Base-by-base conservation (phyloP, 1,140 invertebrate species). In the Bactericera cockerelli region DNA sequence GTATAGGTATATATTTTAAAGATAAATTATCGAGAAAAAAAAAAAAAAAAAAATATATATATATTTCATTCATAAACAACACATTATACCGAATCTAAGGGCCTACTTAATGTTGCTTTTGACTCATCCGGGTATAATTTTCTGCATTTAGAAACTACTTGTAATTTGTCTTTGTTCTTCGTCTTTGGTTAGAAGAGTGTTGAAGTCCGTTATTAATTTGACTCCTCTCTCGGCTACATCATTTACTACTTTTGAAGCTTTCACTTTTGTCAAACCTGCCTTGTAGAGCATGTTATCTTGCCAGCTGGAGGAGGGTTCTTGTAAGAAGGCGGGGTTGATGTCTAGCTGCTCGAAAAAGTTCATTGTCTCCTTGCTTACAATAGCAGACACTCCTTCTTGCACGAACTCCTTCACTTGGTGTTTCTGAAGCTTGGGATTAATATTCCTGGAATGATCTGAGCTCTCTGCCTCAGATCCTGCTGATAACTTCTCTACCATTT, bases 131-230 rank as follows among this genome's bases (percentile, higher is more conserved):
- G 42, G 19, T 49, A 49, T 16, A 49, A 49, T 49, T 49, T 49
- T 49, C 42, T 6, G 42, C n/a, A 22, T 16, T 49, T 16, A 49
- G 42, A 4, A 64, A 31, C 28, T 61, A 66, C 39, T 39, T 70
- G 42, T 42, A 63, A 64, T 61, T 64, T 66, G 61, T 57, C 66
- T 67, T 60, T 65, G 61, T 4, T 67, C 38, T 57, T 63, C 61
- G 16, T 63, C 49, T 1, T 26, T 16, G 13, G 60, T 62, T 10
- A 65, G 56, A 26, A 61, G 63, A 26, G 49, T 33, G 55, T 64
- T 65, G 16, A 63, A 66, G 24, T 65, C 62, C 19, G 59, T 39
- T 10, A 64, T 64, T 19, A 67, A 55, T 26, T 59, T 38, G 22
- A 66, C 58, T 26, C 59, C 62, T 63, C 62, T 61, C 64, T 67